Conservation (phyloP, 30 jellyfish, hydroid and myxozoan genomes). For the Clytia hemisphaerica region DNA sequence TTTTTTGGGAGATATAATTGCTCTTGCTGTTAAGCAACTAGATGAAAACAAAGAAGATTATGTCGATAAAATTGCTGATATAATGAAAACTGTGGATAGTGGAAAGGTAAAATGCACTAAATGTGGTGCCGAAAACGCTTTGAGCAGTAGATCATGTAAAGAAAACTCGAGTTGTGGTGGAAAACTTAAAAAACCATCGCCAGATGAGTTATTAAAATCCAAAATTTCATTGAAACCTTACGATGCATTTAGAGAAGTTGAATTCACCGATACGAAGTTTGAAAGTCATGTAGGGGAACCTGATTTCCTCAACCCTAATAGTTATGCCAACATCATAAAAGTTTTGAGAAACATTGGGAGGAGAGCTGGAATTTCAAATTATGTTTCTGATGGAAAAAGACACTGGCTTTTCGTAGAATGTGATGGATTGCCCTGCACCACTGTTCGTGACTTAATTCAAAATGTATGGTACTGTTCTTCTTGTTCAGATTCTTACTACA, state of each 20-base stretch:
- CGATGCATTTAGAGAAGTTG: neutral
- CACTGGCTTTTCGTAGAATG: slow-evolving; percentile 26
- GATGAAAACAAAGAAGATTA: neutral
- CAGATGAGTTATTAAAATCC: neutral
- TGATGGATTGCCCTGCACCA: slow-evolving; percentile 19
- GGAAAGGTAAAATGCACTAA: neutral
- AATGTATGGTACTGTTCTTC: slow-evolving; percentile 5
- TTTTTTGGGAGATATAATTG: neutral
- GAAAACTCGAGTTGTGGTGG: slow-evolving; percentile 8
- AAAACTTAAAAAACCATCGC: neutral
- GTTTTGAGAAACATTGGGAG: slow-evolving; percentile 28
- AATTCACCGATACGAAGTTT: neutral
- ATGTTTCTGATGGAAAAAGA: slow-evolving; percentile 14
- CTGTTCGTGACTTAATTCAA: slow-evolving; percentile 17
- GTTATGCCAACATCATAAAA: neutral
- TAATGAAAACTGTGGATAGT: neutral
- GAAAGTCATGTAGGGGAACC: slow-evolving; percentile 29
- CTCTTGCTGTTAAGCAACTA: neutral
- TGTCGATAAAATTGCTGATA: neutral
- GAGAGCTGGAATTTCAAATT: slow-evolving; percentile 29
- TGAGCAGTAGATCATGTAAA: neutral
- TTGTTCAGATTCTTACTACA: slow-evolving; percentile 3
- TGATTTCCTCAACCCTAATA: slow-evolving; percentile 31
- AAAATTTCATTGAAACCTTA: neutral
- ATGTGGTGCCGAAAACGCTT: slow-evolving; percentile 29